Base-by-base conservation (phyloP, 1,140 invertebrate genomes). In the Ditylenchus dipsaci region DNA sequence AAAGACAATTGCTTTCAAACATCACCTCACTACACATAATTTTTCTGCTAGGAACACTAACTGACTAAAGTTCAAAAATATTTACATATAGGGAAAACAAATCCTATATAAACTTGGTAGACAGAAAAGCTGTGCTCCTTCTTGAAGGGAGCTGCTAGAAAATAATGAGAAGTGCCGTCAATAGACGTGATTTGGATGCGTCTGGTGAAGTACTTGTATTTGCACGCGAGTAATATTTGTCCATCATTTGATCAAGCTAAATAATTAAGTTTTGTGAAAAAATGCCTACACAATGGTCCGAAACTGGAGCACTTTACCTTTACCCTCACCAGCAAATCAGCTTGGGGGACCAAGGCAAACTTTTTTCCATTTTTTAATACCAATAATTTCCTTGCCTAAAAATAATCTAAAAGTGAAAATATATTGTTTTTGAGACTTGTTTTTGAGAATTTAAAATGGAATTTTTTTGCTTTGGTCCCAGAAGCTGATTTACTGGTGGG, bases 1-100 rank as follows among this genome's bases (percentile, higher is more conserved):
- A 75, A 65, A 0, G 75, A 75, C 7, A 78, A 63, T 80, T 78
- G 47, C 62, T 63, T 57, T 78, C 76, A 53, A 78, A 78, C 77
- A 78, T 78, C 23, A 59, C 45, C 38, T 78, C 76, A 29, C 66
- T 38, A 56, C 76, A 80, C 13, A 60, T 45, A 47, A 78, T 69
- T 63, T 74, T 77, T 27, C 78, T 58, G 29, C 63, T 56, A 13
- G 76, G 76, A 62, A 73, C 45, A 53, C 65, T 80, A 7, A 42
- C 27, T 33, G 76, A 76, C 76, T 77, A 21, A 64, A 76, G 66
- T 43, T 63, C 21, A 72, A 56, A 69, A 17, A 64, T 45, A 63
- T 23, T 61, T 73, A 29, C 29, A 13, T n/a, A 13, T 56, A 5
- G 53, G n/a, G 49, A 21, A 15, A 19, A 3, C 8, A 53, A 53